Base-by-base conservation (phyloP, 2,797 vertebrate genomes). In the Meda fulgida region DNA sequence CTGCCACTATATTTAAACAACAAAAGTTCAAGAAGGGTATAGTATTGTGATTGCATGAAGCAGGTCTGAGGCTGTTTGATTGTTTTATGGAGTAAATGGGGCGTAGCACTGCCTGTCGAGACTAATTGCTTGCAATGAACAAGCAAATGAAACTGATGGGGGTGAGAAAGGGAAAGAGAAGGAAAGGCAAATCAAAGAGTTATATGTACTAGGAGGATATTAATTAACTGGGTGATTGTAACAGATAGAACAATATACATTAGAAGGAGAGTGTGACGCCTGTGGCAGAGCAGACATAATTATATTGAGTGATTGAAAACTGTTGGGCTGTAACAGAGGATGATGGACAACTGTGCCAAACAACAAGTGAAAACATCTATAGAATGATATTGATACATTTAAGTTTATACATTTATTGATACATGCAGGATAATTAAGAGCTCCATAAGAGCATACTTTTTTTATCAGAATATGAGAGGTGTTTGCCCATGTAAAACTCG, bases 181-280 rank as follows among this genome's bases (percentile, higher is more conserved):
- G 53, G 58, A 82, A 48, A 29, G 78, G 19, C 60, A 36, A 70
- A 85, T 83, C 58, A 71, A 72, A 78, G 67, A 53, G 69, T 40
- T 13, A 43, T 85, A 72, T 82, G 46, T 75, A 77, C 19, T 23
- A 78, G 34, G 81, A 81, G n/a, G 46, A 82, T 70, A 89, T 87
- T 84, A 87, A 89, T 87, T 84, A 83, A 80, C 60, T 60, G 63
- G 43, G 63, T 46, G 66, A 81, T 77, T 69, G 63, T n/a, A 81
- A 70, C 9, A 73, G 43, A 72, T 55, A 66, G 31, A 60, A 79
- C 51, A 46, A 75, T 40, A 82, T 71, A 31, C 55, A 51, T 46
- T 58, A 9, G 67, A 73, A 9, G 72, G 67, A 40, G 80, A 83
- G 16, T 48, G 21, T 65, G 55, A n/a, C 21, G 13, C 29, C 29